Evolutionary conservation across 1,140 invertebrate species (phyloP), one percentile per base, ranked within the genome.

Genomic region (Calycopis cecrops): DNA sequence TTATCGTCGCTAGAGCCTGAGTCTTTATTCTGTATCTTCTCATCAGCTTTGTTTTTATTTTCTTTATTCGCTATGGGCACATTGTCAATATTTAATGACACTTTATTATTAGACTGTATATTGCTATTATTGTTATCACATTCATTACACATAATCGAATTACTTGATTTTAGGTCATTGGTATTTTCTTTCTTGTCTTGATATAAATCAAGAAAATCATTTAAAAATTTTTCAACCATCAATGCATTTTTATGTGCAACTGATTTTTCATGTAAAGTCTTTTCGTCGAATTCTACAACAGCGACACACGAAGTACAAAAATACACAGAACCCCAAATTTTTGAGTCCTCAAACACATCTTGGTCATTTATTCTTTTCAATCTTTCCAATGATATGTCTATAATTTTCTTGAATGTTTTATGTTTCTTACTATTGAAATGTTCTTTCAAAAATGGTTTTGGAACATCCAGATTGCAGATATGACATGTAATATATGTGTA

Each of bases 391-490:
- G 58, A 48, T 9, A 57, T 55, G 10, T 58, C 44, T 14, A 54
- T 37, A 38, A 69, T 62, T 53, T 61, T 63, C n/a, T 55, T 11
- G 12, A 55, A 58, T 9, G 33, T 52, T 59, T 52, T 59, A 33
- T 69, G 67, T 37, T 61, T 69, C 4, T 16, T 14, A 62, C 67
- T 69, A 10, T 51, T 38, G 11, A 47, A 17, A 35, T 69, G 67
- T 18, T 50, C 40, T 28, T 44, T 53, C 33, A 66, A 16, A 48
- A 53, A 66, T 1, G 35, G n/a, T 16, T 12, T 18, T 18, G 67
- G 67, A 9, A 69, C 57, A 18, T 55, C 48, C n/a, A 63, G 48
- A 47, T 66, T 59, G 21, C 67, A 69, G 10, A 69, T 58, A 38
- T 57, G 42, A 55, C 66, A 69, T 4, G 14, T 47, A n/a, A 50